phyloP scores from a whole-genome alignment of 2,797 vertebrate species.

The Mallotus villosus region DNA sequence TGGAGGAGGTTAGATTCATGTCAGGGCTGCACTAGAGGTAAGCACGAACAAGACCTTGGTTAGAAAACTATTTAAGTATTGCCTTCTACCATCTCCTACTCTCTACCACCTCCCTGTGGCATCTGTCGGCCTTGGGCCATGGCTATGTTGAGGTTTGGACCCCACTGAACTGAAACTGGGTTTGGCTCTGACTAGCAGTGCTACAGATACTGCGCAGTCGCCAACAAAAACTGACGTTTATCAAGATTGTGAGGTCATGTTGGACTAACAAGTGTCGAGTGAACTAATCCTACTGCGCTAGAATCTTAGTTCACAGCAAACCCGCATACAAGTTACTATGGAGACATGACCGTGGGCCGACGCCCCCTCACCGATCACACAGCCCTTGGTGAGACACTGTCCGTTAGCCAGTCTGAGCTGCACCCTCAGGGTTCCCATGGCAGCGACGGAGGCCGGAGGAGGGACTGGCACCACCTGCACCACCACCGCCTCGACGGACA shows the following conservation, averaged over 20 bases:
- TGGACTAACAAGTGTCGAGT: background rate
- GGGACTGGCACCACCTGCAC: conserved; percentile 64
- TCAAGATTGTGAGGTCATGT: background rate
- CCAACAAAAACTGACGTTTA: background rate
- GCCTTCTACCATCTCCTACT: too few relatives aligned
- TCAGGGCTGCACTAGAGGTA: too few relatives aligned
- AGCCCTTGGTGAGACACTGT: conserved; percentile 66
- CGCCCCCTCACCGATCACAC: conserved; percentile 57
- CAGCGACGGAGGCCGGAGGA: conserved; percentile 56
- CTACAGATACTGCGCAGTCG: too few relatives aligned
- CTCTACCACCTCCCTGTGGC: background rate
- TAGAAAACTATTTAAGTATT: background rate
- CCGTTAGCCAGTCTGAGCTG: conserved; percentile 73
- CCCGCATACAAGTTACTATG: background rate
- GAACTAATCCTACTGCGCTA: background rate
- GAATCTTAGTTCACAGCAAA: too few relatives aligned
- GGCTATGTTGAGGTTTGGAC: too few relatives aligned
- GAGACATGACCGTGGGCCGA: background rate
- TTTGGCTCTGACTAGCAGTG: too few relatives aligned
- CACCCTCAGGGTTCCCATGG: conserved; percentile 61
- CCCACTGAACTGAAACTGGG: too few relatives aligned
- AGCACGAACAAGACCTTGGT: background rate
- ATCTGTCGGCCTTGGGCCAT: background rate
- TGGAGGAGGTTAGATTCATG: background rate
- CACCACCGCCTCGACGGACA: conserved; percentile 59